Percentiles rank a stretch among this genome's conserved stretches.
phyloP scores from a whole-genome alignment of 2,888 invertebrate genomes.

The Macrostomum cliftonense region DNA sequence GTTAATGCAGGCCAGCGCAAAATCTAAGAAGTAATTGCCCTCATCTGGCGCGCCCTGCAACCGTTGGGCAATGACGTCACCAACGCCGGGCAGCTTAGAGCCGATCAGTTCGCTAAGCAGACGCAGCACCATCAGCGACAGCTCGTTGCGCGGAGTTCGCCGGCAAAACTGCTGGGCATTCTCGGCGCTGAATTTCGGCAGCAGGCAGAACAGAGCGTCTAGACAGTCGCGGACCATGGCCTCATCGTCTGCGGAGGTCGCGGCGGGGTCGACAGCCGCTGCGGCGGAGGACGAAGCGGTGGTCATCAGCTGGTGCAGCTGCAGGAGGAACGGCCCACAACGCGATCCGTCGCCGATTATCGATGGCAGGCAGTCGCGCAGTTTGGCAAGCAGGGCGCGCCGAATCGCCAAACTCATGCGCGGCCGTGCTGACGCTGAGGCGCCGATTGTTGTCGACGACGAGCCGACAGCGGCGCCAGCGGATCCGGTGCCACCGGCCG shows the following conservation, averaged over 20 bases:
- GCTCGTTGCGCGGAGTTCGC: slow-evolving; percentile 58
- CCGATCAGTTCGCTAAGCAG: slow-evolving; percentile 48
- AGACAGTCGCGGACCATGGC: not conserved
- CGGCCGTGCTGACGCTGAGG: not conserved
- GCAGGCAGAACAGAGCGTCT: not conserved
- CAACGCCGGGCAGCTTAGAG: not conserved
- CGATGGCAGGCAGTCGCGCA: slow-evolving; percentile 54
- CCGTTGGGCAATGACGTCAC: not conserved
- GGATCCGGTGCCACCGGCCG: too few species aligned
- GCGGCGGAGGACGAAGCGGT: too few species aligned
- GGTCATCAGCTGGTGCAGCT: not conserved
- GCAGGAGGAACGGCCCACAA: slow-evolving; percentile 72
- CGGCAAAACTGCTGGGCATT: slow-evolving; percentile 41
- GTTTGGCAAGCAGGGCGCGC: slow-evolving; percentile 23
- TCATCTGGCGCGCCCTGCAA: not conserved
- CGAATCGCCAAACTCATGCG: slow-evolving; percentile 14
- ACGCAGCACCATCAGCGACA: slow-evolving; percentile 67
- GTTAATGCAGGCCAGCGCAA: slow-evolving; percentile 34
- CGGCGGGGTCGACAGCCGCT: too few species aligned
- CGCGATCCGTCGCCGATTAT: slow-evolving; percentile 54
- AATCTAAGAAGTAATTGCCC: slow-evolving; percentile 5
- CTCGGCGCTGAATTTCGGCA: slow-evolving; percentile 17
- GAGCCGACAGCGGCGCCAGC: slow-evolving; percentile 19
- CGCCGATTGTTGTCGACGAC: too few species aligned
- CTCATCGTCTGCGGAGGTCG: slow-evolving; percentile 8